Conservation (phyloP, 2,888 invertebrate species). For the Leptopterna dolabrata region DNA sequence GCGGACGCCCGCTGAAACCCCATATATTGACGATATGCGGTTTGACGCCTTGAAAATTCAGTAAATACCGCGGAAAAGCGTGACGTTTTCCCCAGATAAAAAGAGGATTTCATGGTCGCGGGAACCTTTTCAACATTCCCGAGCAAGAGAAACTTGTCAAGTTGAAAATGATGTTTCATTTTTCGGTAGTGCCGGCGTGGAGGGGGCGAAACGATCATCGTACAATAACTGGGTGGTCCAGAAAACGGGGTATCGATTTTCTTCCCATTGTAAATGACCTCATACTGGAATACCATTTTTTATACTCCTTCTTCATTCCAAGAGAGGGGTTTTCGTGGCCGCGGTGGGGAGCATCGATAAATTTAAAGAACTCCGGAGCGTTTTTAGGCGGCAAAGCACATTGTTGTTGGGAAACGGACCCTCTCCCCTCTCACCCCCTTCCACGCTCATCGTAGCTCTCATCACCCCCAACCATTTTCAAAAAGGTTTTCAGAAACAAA, state of each 20-base stretch:
- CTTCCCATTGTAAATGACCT: slow-evolving; percentile 17
- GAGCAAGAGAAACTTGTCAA: not conserved
- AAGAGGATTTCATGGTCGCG: slow-evolving; percentile 3
- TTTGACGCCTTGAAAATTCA: not conserved
- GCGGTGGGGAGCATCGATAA: slow-evolving; percentile 4
- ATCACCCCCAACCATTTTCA: not conserved
- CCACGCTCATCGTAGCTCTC: not conserved
- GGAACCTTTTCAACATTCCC: not conserved
- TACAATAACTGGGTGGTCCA: slow-evolving; percentile 3
- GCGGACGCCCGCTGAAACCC: not conserved
- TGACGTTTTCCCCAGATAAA: not conserved
- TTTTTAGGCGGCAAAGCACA: slow-evolving; percentile 32
- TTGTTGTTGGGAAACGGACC: not conserved
- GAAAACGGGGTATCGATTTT: slow-evolving; percentile 7
- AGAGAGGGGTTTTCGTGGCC: not conserved
- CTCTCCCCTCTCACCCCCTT: not conserved
- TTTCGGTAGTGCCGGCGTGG: not conserved
- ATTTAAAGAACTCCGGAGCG: slow-evolving; percentile 43
- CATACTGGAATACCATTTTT: slow-evolving; percentile 7
- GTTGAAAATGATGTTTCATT: slow-evolving; percentile 5
- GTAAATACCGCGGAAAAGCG: not conserved
- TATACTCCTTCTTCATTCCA: not conserved
- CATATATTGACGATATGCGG: not conserved
- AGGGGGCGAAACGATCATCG: not conserved
- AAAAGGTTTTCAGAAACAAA: slow-evolving; percentile 4